Evolutionary conservation across 2,888 invertebrate species (phyloP).

Genomic region (Ochropleura leucogaster): DNA sequence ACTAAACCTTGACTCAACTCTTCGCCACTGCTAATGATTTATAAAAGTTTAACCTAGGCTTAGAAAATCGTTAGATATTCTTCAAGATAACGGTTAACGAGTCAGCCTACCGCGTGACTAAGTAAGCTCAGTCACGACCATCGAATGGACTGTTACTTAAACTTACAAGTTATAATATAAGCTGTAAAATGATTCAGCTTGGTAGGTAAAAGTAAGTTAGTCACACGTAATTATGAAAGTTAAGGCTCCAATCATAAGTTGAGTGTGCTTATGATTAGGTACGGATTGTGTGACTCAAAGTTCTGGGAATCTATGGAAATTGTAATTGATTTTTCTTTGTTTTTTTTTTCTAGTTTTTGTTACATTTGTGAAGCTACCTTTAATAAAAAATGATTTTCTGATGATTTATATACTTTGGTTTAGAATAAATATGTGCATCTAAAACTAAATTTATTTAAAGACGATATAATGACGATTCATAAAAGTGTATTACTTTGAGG

Average conservation of each 20-base stretch:
- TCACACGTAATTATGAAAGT: constrained; percentile 51
- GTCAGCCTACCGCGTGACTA: constrained; percentile 81
- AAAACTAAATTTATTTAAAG: not conserved
- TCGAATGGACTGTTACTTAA: constrained; percentile 54
- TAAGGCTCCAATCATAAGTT: constrained; percentile 36
- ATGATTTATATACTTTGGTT: not conserved
- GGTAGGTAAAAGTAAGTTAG: constrained; percentile 55
- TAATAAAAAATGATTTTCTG: not conserved
- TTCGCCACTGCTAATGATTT: constrained; percentile 52
- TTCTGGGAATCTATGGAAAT: constrained; percentile 31
- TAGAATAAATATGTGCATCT: too few species aligned
- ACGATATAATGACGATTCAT: too few species aligned
- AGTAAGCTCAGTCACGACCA: constrained; percentile 83
- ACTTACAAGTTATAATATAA: constrained; percentile 60
- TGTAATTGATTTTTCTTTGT: constrained; percentile 28
- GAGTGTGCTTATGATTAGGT: constrained; percentile 18
- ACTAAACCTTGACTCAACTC: constrained; percentile 42
- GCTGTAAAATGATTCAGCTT: constrained; percentile 60
- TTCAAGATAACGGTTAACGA: constrained; percentile 79
- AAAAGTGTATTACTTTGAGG: too few species aligned
- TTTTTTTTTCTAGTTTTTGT: not conserved
- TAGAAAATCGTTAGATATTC: constrained; percentile 72
- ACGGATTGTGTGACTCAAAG: constrained; percentile 39
- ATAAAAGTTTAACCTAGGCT: constrained; percentile 51
- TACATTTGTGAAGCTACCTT: not conserved